phyloP scores from a whole-genome alignment of 2,113 vertebrate genomes.

The Nyctibius bracteatus region DNA sequence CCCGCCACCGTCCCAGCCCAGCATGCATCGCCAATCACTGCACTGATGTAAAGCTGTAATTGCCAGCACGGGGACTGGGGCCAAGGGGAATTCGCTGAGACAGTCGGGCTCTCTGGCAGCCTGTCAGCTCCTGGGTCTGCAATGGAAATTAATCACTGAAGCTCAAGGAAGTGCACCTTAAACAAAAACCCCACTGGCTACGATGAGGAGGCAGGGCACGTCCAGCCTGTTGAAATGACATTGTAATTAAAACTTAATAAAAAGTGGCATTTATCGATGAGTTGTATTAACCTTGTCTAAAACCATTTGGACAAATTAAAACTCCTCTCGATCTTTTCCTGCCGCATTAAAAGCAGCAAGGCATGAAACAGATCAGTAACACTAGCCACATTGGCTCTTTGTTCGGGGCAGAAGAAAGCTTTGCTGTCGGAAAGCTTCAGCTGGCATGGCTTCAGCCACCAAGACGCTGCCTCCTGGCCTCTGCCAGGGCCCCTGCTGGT shows the following conservation, averaged over 20 bases:
- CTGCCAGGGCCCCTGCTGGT: slow-evolving; percentile 35
- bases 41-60: background rate
- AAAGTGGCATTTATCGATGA: background rate
- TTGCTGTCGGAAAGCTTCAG: slow-evolving; percentile 9
- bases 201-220: background rate
- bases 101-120: background rate
- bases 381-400: background rate
- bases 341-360: background rate
- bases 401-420: background rate
- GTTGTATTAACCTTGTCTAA: slow-evolving; percentile 51
- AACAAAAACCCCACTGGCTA: background rate
- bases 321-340: background rate
- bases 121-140: background rate
- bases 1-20: background rate
- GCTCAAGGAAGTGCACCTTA: background rate
- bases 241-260: slow-evolving; percentile 38
- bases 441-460: background rate
- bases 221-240: background rate
- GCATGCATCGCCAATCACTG: background rate
- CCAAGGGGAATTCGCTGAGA: background rate
- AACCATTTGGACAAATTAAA: slow-evolving; percentile 32
- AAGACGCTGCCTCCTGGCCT: background rate
- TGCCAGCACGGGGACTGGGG: background rate
- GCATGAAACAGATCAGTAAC: background rate
- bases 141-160: background rate